Percentiles rank a stretch among this genome's conserved stretches.
Conservation (phyloP, 2,797 vertebrate species). For the Sebastes iracundus region DNA sequence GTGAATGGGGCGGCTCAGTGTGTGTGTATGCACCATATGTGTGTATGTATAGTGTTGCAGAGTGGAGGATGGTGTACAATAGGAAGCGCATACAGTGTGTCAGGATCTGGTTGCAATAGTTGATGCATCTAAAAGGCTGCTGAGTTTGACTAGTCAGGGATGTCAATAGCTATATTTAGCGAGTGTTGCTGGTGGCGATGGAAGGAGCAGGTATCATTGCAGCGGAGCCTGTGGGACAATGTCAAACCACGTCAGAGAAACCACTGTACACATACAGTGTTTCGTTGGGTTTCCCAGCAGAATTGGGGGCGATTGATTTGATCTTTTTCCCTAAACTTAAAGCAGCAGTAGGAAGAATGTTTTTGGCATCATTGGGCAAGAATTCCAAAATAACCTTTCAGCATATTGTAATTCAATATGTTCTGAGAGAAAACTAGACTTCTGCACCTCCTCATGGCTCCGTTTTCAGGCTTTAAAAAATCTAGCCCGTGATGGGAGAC, state of each 20-base stretch:
- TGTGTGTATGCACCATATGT: slow-evolving; percentile 31
- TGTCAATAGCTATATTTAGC: slow-evolving; percentile 64
- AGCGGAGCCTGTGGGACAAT: slow-evolving; percentile 3
- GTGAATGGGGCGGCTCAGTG: slow-evolving; percentile 7
- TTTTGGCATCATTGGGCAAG: too few relatives aligned
- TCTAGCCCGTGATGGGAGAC: too few relatives aligned
- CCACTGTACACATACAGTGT: not conserved
- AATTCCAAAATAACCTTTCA: too few relatives aligned
- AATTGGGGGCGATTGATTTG: too few relatives aligned
- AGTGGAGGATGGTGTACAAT: slow-evolving; percentile 52
- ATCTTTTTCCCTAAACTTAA: too few relatives aligned
- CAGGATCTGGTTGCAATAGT: slow-evolving; percentile 70
- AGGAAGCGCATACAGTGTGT: slow-evolving; percentile 46
- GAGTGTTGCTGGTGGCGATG: slow-evolving; percentile 13
- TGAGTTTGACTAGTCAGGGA: slow-evolving; percentile 52
- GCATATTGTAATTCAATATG: too few relatives aligned
- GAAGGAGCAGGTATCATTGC: slow-evolving; percentile 11
- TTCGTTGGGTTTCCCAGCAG: not conserved
- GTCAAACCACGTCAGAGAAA: slow-evolving; percentile 30
- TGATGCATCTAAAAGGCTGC: slow-evolving; percentile 49
- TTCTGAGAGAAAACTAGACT: too few relatives aligned
- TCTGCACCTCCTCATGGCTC: too few relatives aligned
- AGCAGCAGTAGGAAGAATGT: too few relatives aligned
- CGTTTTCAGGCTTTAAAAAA: too few relatives aligned
- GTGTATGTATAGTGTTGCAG: slow-evolving; percentile 71